Base-by-base conservation (phyloP, 2,113 vertebrate genomes). In the Chauna torquata region DNA sequence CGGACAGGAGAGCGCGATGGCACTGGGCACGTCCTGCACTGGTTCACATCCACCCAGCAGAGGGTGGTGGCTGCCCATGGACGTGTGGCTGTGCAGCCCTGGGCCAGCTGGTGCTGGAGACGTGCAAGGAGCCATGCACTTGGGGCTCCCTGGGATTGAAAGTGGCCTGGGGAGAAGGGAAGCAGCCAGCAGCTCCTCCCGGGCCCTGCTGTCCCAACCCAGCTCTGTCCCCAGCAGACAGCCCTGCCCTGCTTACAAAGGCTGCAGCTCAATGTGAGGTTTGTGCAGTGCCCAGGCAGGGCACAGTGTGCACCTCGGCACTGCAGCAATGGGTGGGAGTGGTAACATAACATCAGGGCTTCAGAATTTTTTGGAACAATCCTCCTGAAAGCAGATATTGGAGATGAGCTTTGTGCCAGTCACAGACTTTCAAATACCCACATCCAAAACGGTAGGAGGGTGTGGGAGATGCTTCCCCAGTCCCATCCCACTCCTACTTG, bases 1-100 rank as follows among this genome's bases (percentile, higher is more conserved):
- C 8, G 64, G 45, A 14, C 12, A 4, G 8, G 50, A 34, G 6
- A 5, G 2, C 5, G 62, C 0, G 0, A 6, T 5, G 61, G 42
- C 52, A 32, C 17, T 0, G 68, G 15, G 22, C 18, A 6, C 3
- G 1, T 57, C 75, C 78, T 17, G 36, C 82, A 76, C 5, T 0
- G 0, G 50, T 55, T 24, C 3, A 1, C 1, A 6, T 68, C 13
- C 95, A 38, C 87, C 95, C 92, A 86, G 95, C 72, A 94, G 90
- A 94, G 94, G 93, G 88, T 83, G 88, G 65, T 94, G 95, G 86
- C 91, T 84, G 91, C 80, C 88, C 16, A 0, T 6, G 72, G 25
- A 2, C 9, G 18, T n/a, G 68, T 6, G 72, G 25, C 2, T 11
- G 18, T n/a, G 68, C 40, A 50, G 62, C 52, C 49, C 52, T 3